Evolutionary conservation across 2,888 invertebrate genomes (phyloP).

Genomic region (Microctonus brassicae): DNA sequence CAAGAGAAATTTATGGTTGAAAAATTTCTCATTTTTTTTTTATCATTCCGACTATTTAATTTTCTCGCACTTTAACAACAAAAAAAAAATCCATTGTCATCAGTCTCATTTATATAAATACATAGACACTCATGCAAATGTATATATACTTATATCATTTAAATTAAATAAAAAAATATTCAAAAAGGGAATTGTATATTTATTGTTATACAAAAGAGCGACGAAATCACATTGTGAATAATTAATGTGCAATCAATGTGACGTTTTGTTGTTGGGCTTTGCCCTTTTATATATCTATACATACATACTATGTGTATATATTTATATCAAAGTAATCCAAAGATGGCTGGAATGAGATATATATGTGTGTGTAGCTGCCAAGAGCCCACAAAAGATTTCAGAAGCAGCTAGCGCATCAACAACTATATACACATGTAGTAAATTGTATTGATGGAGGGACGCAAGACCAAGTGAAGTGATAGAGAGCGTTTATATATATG

Average conservation of each 20-base stretch:
- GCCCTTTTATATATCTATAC: neutral
- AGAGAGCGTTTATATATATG: constrained; percentile 2
- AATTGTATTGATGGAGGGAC: constrained; percentile 24
- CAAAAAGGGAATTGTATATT: no score
- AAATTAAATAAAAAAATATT: neutral
- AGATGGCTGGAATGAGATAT: neutral
- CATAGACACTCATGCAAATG: no score
- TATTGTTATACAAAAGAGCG: neutral
- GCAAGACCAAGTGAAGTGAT: constrained; percentile 11
- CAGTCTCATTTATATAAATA: neutral
- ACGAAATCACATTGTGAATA: constrained; percentile 54
- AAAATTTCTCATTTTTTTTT: neutral
- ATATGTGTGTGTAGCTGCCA: no score
- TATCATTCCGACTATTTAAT: neutral
- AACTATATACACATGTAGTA: neutral
- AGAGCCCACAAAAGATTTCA: neutral
- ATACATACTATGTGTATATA: neutral
- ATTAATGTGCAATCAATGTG: constrained; percentile 67
- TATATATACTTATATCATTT: no score
- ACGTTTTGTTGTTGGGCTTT: constrained; percentile 49
- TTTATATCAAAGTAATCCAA: neutral
- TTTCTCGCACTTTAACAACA: neutral
- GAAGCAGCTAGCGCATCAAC: neutral
- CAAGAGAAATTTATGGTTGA: constrained; percentile 16
- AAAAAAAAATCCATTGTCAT: neutral